A percentile compares a stretch with the other conserved stretches of the same genome.
Evolutionary conservation across 1,140 invertebrate genomes (phyloP).

Genomic region (Drosophila hydei): DNA sequence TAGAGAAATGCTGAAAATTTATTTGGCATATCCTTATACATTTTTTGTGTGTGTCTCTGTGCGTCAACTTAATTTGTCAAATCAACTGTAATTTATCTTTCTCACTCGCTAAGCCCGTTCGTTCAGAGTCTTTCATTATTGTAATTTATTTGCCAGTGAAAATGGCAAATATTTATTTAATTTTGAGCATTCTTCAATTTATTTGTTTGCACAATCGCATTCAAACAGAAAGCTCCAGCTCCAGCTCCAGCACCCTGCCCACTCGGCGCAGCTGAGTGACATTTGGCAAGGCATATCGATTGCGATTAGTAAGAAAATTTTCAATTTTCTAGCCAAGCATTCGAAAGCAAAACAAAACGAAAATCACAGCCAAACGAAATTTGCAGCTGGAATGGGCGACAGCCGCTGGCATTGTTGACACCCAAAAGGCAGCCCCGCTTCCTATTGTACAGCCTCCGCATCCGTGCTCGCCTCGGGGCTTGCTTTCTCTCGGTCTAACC

Average conservation of each 20-base stretch:
- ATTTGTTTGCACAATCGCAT: conserved; percentile 71
- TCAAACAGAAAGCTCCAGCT: conserved; percentile 38
- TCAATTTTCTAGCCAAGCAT: conserved; percentile 65
- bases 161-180: conserved; percentile 82
- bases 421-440: conserved; percentile 58
- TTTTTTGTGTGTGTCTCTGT: not conserved
- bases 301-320: conserved; percentile 80
- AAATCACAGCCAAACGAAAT: conserved; percentile 42
- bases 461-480: conserved; percentile 10
- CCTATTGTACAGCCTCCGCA: conserved; percentile 5
- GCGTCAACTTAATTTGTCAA: conserved; percentile 76
- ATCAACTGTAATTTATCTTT: conserved; percentile 74
- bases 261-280: conserved; percentile 56
- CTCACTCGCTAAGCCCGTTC: conserved; percentile 41
- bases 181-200: conserved; percentile 81
- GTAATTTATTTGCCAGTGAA: conserved; percentile 80
- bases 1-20: not conserved
- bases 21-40: not conserved
- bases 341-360: conserved; percentile 35
- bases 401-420: conserved; percentile 70
- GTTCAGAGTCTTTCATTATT: conserved; percentile 76
- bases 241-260: not conserved
- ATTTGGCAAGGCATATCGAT: conserved; percentile 81
- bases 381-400: conserved; percentile 26
- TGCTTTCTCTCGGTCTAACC: conserved; percentile 70